Conservation (phyloP, 2,888 invertebrate species). For the Euplagia quadripunctaria region DNA sequence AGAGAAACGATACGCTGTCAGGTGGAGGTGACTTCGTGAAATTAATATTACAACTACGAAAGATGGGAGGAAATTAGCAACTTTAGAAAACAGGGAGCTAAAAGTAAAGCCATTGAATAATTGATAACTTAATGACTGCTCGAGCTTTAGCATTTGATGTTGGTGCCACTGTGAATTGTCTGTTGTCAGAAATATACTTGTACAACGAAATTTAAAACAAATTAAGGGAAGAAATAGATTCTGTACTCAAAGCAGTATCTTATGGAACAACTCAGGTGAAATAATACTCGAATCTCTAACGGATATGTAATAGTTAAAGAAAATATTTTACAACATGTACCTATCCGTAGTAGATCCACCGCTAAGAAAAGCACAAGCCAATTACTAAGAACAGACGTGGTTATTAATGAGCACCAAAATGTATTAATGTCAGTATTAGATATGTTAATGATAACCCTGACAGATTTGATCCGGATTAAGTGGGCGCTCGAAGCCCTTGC, state of each 20-base stretch:
- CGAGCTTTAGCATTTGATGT: constrained; percentile 73
- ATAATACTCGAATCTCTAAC: constrained; percentile 65
- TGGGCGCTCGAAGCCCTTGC: constrained; percentile 61
- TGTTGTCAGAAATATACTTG: constrained; percentile 68
- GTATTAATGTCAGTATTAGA: constrained; percentile 64
- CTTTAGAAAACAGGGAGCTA: no score
- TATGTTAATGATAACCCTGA: constrained; percentile 68
- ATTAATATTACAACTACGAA: constrained; percentile 55
- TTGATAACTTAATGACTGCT: constrained; percentile 13
- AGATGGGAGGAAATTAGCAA: no score
- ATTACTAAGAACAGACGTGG: constrained; percentile 66
- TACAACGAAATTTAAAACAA: constrained; percentile 72
- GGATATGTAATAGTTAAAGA: no score
- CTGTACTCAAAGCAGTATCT: constrained; percentile 48
- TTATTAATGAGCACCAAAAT: constrained; percentile 63
- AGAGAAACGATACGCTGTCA: constrained; percentile 53
- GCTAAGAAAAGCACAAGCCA: no score
- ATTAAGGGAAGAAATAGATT: constrained; percentile 62
- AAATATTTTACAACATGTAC: no score
- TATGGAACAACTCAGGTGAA: constrained; percentile 40
- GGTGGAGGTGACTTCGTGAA: constrained; percentile 65
- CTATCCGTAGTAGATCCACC: no score
- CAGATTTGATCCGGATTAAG: constrained; percentile 69
- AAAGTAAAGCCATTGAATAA: no score
- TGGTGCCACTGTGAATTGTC: constrained; percentile 71